Conservation (phyloP, 2,888 invertebrate species). For the Imbricaverruca yamaguchii region DNA sequence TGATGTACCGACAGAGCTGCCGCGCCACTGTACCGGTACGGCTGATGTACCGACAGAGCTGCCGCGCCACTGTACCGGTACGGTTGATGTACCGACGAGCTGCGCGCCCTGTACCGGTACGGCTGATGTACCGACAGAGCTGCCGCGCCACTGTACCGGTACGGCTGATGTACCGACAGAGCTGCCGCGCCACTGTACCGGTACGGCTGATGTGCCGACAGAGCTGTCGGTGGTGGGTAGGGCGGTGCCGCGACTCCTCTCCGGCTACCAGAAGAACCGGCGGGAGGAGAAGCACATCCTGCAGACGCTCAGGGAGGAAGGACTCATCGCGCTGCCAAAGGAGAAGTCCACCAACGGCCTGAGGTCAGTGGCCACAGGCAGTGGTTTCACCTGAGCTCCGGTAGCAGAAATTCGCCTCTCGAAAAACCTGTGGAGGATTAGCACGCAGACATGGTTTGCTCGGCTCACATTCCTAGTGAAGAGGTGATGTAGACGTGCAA, state of each 20-base stretch:
- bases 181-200: conserved; percentile 29
- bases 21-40: conserved; percentile 23
- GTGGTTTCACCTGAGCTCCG: too few species aligned
- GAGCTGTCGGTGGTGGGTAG: conserved; percentile 40
- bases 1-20: conserved; percentile 36
- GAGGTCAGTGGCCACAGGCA: too few species aligned
- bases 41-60: conserved; percentile 36
- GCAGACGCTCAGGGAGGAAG: conserved; percentile 41
- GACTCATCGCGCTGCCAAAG: conserved; percentile 41
- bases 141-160: conserved; percentile 34
- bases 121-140: conserved; percentile 35
- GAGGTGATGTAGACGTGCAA: too few species aligned
- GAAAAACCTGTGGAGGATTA: too few species aligned
- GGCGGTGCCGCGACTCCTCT: conserved; percentile 38
- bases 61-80: conserved; percentile 27
- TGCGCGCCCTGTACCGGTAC: conserved; percentile 32
- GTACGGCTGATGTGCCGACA: conserved; percentile 29
- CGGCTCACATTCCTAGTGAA: too few species aligned
- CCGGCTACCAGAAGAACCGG: conserved; percentile 40
- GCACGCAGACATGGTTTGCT: too few species aligned
- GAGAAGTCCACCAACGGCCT: conserved; percentile 39
- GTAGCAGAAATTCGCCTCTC: too few species aligned
- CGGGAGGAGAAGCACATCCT: conserved; percentile 40
- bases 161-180: conserved; percentile 35
- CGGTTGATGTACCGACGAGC: conserved; percentile 33